Evolutionary conservation across 2,888 invertebrate genomes (phyloP).

Genomic region (Frankliniella fusca): DNA sequence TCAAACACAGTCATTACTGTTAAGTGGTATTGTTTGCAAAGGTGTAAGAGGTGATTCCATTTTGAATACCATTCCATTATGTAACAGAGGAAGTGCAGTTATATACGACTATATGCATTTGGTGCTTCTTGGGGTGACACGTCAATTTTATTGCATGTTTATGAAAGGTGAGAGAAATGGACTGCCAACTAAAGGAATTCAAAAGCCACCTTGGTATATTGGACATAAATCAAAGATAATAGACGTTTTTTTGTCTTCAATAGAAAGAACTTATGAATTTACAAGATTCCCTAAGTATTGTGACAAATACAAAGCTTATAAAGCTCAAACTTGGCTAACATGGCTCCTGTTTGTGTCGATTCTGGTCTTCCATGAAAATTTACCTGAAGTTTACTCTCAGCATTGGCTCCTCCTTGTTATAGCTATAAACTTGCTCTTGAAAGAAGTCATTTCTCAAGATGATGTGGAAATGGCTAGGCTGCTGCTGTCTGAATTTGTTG

Average conservation of each 20-base stretch:
- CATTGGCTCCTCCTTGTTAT: neutral
- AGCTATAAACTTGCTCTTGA: neutral
- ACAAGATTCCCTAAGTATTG: neutral
- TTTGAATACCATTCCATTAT: neutral
- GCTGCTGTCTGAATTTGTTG: neutral
- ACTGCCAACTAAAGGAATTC: neutral
- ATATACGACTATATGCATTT: neutral
- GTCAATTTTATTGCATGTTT: neutral
- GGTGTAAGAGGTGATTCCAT: neutral
- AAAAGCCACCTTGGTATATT: neutral
- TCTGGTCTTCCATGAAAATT: neutral
- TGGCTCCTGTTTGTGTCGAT: neutral
- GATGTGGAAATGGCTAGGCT: neutral
- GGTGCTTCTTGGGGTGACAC: neutral
- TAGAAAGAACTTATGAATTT: neutral
- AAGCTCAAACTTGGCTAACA: neutral
- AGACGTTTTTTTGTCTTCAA: neutral
- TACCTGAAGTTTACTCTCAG: neutral
- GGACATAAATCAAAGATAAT: neutral
- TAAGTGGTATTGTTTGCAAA: neutral
- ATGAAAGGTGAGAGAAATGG: neutral
- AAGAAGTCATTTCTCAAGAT: neutral
- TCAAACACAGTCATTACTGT: too few relatives aligned
- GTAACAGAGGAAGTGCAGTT: neutral
- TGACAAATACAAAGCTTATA: neutral